A percentile compares a stretch with the other conserved stretches of the same genome.
Evolutionary conservation across 2,113 vertebrate species (phyloP).

Genomic region (Sturnus vulgaris): DNA sequence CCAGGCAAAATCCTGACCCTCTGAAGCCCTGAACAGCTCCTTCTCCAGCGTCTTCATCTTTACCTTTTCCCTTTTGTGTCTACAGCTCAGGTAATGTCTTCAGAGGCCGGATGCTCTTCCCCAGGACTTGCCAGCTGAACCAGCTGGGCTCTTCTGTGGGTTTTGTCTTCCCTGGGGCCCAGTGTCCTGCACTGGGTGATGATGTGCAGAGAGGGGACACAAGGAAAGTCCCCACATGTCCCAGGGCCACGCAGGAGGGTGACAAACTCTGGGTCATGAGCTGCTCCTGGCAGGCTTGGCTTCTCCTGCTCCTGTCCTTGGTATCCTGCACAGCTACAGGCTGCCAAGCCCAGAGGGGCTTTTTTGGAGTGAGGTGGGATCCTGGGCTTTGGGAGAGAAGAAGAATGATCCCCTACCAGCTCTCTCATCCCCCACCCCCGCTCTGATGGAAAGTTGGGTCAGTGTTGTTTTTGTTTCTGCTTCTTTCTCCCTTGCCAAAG

Average conservation of each 20-base stretch:
- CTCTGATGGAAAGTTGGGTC: constrained; percentile 33
- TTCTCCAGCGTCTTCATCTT: neutral
- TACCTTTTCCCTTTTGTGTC: neutral
- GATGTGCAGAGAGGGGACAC: neutral
- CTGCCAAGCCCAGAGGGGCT: neutral
- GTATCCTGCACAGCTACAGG: neutral
- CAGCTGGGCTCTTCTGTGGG: neutral
- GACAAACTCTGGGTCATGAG: accelerated
- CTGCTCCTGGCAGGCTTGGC: neutral
- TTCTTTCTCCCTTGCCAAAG: constrained; percentile 40
- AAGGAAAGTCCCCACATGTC: neutral
- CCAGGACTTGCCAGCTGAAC: neutral
- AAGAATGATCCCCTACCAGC: neutral
- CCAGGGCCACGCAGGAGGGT: accelerated
- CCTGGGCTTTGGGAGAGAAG: neutral
- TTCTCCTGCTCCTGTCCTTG: neutral
- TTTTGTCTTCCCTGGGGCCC: neutral
- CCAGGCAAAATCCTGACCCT: neutral
- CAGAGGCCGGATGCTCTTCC: neutral
- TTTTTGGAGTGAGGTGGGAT: neutral
- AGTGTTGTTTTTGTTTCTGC: constrained; percentile 49
- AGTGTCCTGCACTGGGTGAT: neutral
- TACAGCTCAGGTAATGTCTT: neutral
- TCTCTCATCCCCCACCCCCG: neutral
- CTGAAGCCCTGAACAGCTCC: neutral